Evolutionary conservation across 2,888 invertebrate genomes (phyloP), one percentile per base, ranked within the genome.

Genomic region (Megalurothrips usitatus): DNA sequence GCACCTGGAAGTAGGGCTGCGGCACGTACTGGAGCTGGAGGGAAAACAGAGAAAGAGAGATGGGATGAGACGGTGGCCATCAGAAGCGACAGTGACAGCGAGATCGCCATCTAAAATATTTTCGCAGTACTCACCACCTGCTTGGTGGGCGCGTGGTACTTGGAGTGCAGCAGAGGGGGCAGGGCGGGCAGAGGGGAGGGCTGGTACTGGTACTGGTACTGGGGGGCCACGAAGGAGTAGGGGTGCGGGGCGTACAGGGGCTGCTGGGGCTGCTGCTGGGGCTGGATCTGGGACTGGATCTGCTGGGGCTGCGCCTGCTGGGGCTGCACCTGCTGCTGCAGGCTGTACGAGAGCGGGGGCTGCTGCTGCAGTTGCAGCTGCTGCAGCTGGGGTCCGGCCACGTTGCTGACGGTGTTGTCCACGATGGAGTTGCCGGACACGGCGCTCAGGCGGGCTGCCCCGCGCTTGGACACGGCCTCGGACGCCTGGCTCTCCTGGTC

Each of bases 401-500:
- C 68, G 68, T 26, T 75, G 68, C 68, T 75, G 26, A 75, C 68
- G 6, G 68, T 75, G 68, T 75, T 75, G 68, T 75, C 68, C 68
- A 75, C 68, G 68, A 75, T 75, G 8, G 68, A 75, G 68, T 75
- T 75, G 68, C 68, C 68, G 23, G 68, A 75, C 68, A 75, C 68
- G 68, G 68, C 23, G 23, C 23, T 75, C 26, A 75, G 68, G 26
- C 68, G 68, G 23, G 68, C 68, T 10, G 68, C 68, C 10, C 68
- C 68, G 68, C 68, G 68, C 68, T 75, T 75, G 26, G 68, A 75
- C 68, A 75, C 68, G 23, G 68, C 12, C 68, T 75, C 68, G 8
- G 68, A 75, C 26, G 68, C 68, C 68, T 75, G 68, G 68, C 68
- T 75, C 68, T 75, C 68, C 68, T 75, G 68, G 68, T 75, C 68